Conservation (phyloP, 1,140 invertebrate genomes). For the Saccostrea echinata region DNA sequence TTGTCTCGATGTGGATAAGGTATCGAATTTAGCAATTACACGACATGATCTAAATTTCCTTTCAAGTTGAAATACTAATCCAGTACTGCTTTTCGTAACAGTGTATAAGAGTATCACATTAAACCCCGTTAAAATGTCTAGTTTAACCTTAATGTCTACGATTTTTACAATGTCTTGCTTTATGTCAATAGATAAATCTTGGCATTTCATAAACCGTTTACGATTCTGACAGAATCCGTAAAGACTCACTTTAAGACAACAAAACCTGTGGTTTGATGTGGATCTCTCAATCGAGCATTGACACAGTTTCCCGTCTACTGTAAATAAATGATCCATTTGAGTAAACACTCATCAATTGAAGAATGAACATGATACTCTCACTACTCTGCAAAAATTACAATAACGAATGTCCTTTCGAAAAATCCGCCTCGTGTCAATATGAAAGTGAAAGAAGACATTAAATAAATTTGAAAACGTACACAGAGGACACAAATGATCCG, state of each 20-base stretch:
- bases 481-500: background rate
- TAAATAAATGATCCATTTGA: slow-evolving; percentile 25
- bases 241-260: background rate
- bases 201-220: background rate
- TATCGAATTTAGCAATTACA: background rate
- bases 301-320: background rate
- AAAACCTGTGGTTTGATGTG: background rate
- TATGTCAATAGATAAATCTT: background rate
- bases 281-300: background rate
- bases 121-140: background rate
- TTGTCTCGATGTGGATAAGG: background rate
- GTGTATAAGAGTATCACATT: background rate
- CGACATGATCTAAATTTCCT: background rate
- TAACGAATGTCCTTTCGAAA: background rate
- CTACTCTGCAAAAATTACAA: background rate
- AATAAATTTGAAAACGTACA: background rate
- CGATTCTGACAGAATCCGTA: background rate
- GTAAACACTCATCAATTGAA: background rate
- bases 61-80: background rate
- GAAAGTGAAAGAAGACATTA: slow-evolving; percentile 1
- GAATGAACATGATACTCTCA: background rate
- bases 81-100: background rate
- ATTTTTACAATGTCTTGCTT: background rate
- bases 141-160: background rate
- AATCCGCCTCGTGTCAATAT: background rate